phyloP scores from a whole-genome alignment of 2,113 vertebrate genomes.

The Hypomesus transpacificus region DNA sequence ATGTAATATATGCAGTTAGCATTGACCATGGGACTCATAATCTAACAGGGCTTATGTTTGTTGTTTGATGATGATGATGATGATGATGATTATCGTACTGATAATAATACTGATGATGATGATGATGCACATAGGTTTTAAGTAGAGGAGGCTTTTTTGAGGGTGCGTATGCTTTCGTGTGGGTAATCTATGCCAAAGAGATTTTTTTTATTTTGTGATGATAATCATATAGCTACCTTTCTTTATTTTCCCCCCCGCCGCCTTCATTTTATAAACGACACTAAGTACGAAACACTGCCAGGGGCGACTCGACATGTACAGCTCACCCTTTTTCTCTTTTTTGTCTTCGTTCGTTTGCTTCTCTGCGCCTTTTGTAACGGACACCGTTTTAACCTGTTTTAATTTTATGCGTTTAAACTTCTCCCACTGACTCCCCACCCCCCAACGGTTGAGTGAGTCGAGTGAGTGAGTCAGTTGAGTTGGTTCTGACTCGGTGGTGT shows the following conservation, averaged over 20 bases:
- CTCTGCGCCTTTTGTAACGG: conserved; percentile 46
- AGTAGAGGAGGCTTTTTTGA: conserved; percentile 49
- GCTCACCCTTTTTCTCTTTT: conserved; percentile 38
- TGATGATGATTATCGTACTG: conserved; percentile 22
- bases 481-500: background rate
- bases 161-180: conserved; percentile 58
- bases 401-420: conserved; percentile 32
- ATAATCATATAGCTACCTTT: conserved; percentile 57
- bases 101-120: conserved; percentile 45
- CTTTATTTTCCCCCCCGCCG: conserved; percentile 4
- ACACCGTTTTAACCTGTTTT: conserved; percentile 47
- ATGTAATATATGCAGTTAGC: conserved; percentile 72
- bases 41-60: conserved; percentile 60
- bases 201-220: conserved; percentile 71
- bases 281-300: conserved; percentile 59
- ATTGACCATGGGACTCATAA: conserved; percentile 61
- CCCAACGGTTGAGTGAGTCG: background rate
- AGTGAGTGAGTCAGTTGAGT: background rate
- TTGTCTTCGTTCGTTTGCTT: conserved; percentile 4
- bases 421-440: conserved; percentile 18
- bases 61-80: conserved; percentile 59
- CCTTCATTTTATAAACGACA: conserved; percentile 22
- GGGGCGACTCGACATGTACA: conserved; percentile 50
- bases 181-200: conserved; percentile 74
- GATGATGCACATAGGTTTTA: conserved; percentile 50